Evolutionary conservation across 1,140 invertebrate species (phyloP).

Genomic region (Sarcophaga peregrina): DNA sequence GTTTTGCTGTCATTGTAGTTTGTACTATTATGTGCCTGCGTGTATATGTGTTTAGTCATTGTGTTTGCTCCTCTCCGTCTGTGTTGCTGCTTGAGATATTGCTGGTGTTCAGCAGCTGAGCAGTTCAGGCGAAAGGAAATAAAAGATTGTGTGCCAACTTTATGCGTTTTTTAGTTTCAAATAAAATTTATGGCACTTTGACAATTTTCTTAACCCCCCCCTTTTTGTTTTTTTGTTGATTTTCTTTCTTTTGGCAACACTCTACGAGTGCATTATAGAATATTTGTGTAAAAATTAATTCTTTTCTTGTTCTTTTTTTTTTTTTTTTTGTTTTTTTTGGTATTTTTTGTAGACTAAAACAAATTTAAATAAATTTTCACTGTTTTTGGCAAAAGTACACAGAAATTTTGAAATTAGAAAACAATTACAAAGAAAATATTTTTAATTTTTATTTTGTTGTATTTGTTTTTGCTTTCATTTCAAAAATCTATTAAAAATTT

Average conservation of each 20-base stretch:
- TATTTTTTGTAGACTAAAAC: background rate
- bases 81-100: too few relatives aligned
- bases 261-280: background rate
- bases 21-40: too few relatives aligned
- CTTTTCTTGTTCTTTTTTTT: background rate
- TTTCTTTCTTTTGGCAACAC: background rate
- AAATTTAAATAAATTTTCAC: background rate
- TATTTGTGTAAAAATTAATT: constrained; percentile 6
- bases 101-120: too few relatives aligned
- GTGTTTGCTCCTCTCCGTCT: too few relatives aligned
- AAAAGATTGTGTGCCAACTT: constrained; percentile 21
- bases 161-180: constrained; percentile 6
- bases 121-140: background rate
- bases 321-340: background rate
- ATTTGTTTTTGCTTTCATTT: background rate
- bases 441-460: background rate
- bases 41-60: too few relatives aligned
- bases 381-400: background rate
- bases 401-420: constrained; percentile 14
- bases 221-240: background rate
- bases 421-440: background rate
- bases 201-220: constrained; percentile 7
- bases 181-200: constrained; percentile 23
- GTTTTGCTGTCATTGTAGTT: background rate
- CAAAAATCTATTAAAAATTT: background rate